phyloP scores from a whole-genome alignment of 2,888 invertebrate genomes.

The Bunonema sp. region DNA sequence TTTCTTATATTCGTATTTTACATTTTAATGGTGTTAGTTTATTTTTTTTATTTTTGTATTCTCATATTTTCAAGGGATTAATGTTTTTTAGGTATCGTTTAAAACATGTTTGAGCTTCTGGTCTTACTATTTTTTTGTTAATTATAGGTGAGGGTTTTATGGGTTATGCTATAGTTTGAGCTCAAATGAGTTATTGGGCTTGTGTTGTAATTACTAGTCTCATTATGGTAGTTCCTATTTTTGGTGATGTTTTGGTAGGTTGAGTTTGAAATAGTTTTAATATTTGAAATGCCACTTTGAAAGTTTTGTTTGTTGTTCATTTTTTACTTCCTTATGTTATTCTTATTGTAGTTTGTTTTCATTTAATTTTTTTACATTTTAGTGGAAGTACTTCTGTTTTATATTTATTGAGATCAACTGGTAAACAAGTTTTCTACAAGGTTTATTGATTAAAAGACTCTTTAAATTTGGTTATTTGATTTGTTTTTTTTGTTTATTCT shows the following conservation, averaged over 20 bases:
- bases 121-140: constrained; percentile 57
- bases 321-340: constrained; percentile 62
- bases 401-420: constrained; percentile 29
- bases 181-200: constrained; percentile 68
- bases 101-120: constrained; percentile 56
- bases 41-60: constrained; percentile 37
- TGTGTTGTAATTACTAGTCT: constrained; percentile 66
- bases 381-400: constrained; percentile 46
- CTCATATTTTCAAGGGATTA: constrained; percentile 46
- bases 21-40: constrained; percentile 28
- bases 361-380: constrained; percentile 49
- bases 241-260: constrained; percentile 40
- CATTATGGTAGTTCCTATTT: constrained; percentile 49
- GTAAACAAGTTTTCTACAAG: too few species aligned
- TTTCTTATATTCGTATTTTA: constrained; percentile 28
- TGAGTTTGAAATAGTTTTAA: constrained; percentile 60
- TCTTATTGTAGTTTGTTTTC: constrained; percentile 30
- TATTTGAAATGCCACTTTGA: constrained; percentile 61
- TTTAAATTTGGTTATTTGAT: constrained; percentile 50
- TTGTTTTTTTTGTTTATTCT: constrained; percentile 52
- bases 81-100: constrained; percentile 48
- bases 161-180: constrained; percentile 65
- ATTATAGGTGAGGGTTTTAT: constrained; percentile 62
- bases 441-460: constrained; percentile 28
- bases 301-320: constrained; percentile 63